phyloP scores from a whole-genome alignment of 2,113 vertebrate species.

The Sclerurus mexicanus region DNA sequence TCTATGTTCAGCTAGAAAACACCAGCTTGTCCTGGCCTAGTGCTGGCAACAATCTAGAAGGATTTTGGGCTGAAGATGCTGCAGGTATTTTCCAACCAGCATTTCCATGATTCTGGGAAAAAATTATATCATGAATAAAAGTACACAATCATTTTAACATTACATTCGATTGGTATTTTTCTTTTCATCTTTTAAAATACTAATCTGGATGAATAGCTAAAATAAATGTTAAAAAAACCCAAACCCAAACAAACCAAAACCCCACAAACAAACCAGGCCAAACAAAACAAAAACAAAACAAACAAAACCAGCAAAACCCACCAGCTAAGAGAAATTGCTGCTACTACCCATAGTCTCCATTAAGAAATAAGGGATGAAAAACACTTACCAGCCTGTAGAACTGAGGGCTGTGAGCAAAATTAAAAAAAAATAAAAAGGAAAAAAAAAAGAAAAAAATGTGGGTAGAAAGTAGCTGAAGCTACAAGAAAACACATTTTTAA shows the following conservation, averaged over 20 bases:
- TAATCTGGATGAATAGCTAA: neutral
- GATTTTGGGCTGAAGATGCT: neutral
- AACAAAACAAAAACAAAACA: neutral
- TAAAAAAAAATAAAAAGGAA: neutral
- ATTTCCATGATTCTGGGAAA: neutral
- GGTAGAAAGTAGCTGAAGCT: neutral
- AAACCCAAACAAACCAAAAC: too few species aligned
- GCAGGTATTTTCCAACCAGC: neutral
- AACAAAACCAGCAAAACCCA: neutral
- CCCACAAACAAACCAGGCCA: neutral
- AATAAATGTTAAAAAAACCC: neutral
- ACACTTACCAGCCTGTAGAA: neutral
- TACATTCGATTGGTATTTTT: neutral
- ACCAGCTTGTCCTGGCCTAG: neutral
- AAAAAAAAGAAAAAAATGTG: neutral
- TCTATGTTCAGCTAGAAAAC: neutral
- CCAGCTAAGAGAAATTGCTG: neutral
- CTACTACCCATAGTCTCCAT: neutral
- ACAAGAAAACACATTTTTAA: neutral
- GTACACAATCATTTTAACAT: neutral
- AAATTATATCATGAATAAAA: neutral
- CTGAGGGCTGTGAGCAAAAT: neutral
- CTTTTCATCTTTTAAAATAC: neutral
- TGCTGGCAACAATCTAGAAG: neutral
- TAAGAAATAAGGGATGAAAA: neutral